A percentile compares a stretch with the other conserved stretches of the same genome.
Evolutionary conservation across 1,140 invertebrate genomes (phyloP).

Genomic region (Lasioglossum baleicum): DNA sequence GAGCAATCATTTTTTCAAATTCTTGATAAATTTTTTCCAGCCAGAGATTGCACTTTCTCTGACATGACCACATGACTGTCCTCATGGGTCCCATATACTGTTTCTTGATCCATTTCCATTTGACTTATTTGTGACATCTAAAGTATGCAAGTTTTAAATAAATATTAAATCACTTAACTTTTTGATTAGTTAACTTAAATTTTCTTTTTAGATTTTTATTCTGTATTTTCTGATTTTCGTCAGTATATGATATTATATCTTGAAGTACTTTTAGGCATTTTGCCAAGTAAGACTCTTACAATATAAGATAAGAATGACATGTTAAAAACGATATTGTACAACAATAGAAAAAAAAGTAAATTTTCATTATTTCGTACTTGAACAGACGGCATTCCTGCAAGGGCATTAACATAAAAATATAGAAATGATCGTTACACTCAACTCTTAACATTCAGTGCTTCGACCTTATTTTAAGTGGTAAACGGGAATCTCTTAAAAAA

Average conservation of each 20-base stretch:
- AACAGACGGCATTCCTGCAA: background rate
- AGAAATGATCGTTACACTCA: conserved; percentile 37
- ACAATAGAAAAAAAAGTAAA: conserved; percentile 4
- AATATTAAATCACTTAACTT: background rate
- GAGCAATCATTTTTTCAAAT: conserved; percentile 98
- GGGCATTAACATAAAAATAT: background rate
- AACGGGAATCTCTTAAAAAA: conserved; percentile 25
- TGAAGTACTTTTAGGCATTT: background rate
- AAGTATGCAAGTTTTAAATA: conserved; percentile 1
- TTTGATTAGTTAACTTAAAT: background rate
- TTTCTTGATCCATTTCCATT: conserved; percentile 82
- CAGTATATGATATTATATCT: no score
- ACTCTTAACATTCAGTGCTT: conserved; percentile 38
- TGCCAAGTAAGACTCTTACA: conserved; percentile 16
- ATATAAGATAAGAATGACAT: conserved; percentile 21
- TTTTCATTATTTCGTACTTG: background rate
- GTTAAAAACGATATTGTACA: conserved; percentile 26
- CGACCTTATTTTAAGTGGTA: conserved; percentile 20
- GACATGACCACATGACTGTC: conserved; percentile 95
- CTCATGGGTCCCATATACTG: conserved; percentile 90
- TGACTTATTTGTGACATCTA: conserved; percentile 36
- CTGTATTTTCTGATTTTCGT: no score
- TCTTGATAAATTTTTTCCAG: conserved; percentile 99
- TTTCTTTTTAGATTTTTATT: no score
- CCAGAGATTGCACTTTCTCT: conserved; percentile 97